Evolutionary conservation across 2,113 vertebrate genomes (phyloP).

Genomic region (Otus sunia): DNA sequence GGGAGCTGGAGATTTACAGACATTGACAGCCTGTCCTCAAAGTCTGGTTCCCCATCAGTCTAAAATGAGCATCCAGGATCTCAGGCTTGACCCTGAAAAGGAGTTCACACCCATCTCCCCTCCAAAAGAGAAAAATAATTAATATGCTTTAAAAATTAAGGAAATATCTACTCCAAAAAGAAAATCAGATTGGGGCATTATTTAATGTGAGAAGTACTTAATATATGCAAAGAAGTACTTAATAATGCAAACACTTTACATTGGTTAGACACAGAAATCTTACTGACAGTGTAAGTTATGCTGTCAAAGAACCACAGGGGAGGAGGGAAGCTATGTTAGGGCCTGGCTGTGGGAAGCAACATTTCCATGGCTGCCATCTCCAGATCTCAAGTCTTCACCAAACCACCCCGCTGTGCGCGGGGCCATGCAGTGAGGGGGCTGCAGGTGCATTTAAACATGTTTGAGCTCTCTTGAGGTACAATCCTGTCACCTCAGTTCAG

Average conservation of each 20-base stretch:
- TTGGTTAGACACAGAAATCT: not conserved
- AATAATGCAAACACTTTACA: not conserved
- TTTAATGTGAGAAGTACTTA: not conserved
- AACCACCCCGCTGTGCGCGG: accelerated
- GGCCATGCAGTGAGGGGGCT: not conserved
- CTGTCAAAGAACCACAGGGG: not conserved
- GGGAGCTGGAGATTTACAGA: not conserved
- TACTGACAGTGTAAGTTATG: not conserved
- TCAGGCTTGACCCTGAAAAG: not conserved
- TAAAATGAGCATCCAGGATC: not conserved
- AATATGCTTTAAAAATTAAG: not conserved
- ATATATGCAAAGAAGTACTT: not conserved
- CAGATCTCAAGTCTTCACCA: not conserved
- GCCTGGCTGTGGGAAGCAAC: not conserved
- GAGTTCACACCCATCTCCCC: not conserved
- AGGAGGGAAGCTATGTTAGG: not conserved
- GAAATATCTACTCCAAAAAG: not conserved
- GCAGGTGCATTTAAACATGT: accelerated
- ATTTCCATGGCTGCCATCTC: not conserved
- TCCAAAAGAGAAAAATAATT: not conserved
- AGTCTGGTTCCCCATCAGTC: not conserved
- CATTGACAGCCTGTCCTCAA: not conserved
- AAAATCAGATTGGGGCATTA: not conserved
- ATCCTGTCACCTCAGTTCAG: accelerated
- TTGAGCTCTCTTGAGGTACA: not conserved